These are phyloP conservation scores for Polia nebulosa DNA, from an alignment of 2,888 invertebrate genomes.

Conservation along the genomic window DNA sequence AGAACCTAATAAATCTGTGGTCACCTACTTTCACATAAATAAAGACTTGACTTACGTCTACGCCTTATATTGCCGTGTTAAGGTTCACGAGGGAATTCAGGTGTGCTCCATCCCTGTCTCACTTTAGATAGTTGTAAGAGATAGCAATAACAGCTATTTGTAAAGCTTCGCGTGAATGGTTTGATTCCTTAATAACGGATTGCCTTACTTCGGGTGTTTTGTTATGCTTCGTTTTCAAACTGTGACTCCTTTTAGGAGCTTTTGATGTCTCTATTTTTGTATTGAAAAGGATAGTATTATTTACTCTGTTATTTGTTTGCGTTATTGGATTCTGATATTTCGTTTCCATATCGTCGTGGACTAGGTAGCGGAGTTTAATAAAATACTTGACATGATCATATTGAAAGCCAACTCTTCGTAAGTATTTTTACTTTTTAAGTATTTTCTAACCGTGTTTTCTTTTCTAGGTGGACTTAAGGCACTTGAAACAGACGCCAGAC, in stretches of 20 bases:
- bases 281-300: constrained; percentile 30
- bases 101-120: constrained; percentile 70
- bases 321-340: constrained; percentile 9
- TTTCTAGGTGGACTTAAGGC: constrained; percentile 96
- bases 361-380: not conserved
- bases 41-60: constrained; percentile 76
- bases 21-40: constrained; percentile 82
- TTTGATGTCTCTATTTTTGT: constrained; percentile 42
- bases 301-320: constrained; percentile 9
- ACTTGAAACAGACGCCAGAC: constrained; percentile 96
- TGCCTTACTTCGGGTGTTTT: constrained; percentile 68
- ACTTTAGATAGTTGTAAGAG: constrained; percentile 73
- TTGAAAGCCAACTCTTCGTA: not conserved
- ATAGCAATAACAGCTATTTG: constrained; percentile 77
- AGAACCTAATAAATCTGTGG: constrained; percentile 85
- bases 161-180: constrained; percentile 72
- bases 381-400: no score
- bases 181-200: constrained; percentile 76
- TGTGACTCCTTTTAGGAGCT: constrained; percentile 35
- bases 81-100: constrained; percentile 77
- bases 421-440: not conserved
- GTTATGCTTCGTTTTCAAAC: constrained; percentile 59
- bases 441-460: constrained; percentile 28
- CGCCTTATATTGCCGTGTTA: constrained; percentile 78
- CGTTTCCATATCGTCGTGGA: not conserved